A percentile compares a stretch with the other conserved stretches of the same genome.
Evolutionary conservation across 1,140 invertebrate species (phyloP).

Genomic region (Drosophila sp.): DNA sequence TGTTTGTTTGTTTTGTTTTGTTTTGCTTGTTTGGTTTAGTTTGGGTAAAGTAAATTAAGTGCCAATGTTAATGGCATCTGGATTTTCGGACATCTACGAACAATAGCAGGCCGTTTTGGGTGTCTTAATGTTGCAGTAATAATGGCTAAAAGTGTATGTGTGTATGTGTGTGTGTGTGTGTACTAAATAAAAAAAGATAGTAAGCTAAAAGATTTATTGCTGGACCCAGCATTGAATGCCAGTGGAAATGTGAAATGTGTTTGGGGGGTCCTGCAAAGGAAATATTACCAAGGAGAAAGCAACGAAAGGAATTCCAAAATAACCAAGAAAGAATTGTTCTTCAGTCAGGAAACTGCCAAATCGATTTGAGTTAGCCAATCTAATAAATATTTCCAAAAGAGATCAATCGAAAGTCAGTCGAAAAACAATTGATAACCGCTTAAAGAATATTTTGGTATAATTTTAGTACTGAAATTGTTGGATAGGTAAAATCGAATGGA

Average conservation of each 20-base stretch:
- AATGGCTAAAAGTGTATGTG: slow-evolving; percentile 73
- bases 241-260: not conserved
- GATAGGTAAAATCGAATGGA: no score
- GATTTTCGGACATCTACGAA: slow-evolving; percentile 63
- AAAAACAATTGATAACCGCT: no score
- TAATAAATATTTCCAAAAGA: no score
- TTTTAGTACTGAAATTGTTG: no score
- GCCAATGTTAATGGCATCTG: slow-evolving; percentile 80
- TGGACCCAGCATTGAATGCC: slow-evolving; percentile 34
- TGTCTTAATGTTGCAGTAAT: slow-evolving; percentile 79
- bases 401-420: no score
- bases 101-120: slow-evolving; percentile 70
- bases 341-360: no score
- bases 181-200: slow-evolving; percentile 60
- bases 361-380: no score
- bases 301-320: not conserved
- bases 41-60: slow-evolving; percentile 76
- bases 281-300: not conserved
- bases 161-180: slow-evolving; percentile 19
- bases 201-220: slow-evolving; percentile 65
- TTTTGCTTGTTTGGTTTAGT: slow-evolving; percentile 76
- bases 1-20: slow-evolving; percentile 61
- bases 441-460: no score
- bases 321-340: not conserved
- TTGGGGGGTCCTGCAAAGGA: not conserved